Base-by-base conservation (phyloP, 2,113 vertebrate species). In the Etia nguti region DNA sequence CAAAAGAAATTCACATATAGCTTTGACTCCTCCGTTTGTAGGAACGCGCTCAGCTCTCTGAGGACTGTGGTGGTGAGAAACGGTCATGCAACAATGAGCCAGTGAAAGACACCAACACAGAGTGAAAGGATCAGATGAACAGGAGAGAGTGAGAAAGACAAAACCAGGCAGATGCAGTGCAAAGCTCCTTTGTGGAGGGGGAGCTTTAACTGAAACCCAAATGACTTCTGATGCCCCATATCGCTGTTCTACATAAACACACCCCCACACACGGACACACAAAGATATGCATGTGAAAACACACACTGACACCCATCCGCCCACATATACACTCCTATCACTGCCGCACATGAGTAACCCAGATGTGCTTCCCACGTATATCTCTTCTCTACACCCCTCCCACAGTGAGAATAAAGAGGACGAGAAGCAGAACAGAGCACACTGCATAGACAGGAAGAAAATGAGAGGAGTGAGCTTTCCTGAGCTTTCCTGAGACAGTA, bases 351-450 rank as follows among this genome's bases (percentile, higher is more conserved):
- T 80, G 91, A 92, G 82, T 85, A 93, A 92, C 91, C 89, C 91
- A 92, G 89, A 93, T 92, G 90, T 90, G 86, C 89, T 80, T 91
- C 91, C 90, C 91, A 94, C 88, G 43, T 84, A 81, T 59, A 85
- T 84, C 88, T 87, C 77, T 2, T 84, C 86, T 79, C 22, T 36
- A 4, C 88, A 86, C 84, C 36, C 85, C 11, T 80, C 82, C 77
- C 24, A 34, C 87, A 4, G 54, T 20, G 79, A 60, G 75, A 12
- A 48, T 56, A 41, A 81, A 81, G 88, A 83, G 56, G 57, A 84
- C 2, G 4, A 46, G 87, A 48, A 26, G 84, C 56, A 18, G 86
- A 79, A 68, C 41, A 24, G 81, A 83, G 65, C 20, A 1, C 38
- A 3, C 54, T 60, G 84, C 22, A 13, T 56, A 87, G 81, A 85